These are phyloP conservation scores for Lycocerus yunnanus DNA, from an alignment of 2,888 invertebrate species.

Conservation along the genomic window DNA sequence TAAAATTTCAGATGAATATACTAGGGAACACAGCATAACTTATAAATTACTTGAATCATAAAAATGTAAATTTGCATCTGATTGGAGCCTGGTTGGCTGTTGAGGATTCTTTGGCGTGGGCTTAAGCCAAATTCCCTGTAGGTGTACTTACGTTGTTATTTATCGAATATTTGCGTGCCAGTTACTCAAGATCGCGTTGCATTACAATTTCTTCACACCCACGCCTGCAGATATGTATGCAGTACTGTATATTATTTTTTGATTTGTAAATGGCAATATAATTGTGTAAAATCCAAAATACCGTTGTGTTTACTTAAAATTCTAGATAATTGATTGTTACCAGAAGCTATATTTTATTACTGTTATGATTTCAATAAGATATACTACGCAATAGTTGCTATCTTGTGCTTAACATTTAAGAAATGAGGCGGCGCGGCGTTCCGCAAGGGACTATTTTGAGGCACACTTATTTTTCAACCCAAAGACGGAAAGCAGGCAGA, in stretches of 20 bases:
- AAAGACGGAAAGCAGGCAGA: too few relatives aligned
- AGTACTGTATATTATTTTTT: constrained; percentile 16
- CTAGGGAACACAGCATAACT: constrained; percentile 15
- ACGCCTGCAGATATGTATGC: constrained; percentile 10
- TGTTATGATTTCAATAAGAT: neutral
- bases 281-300: constrained; percentile 9
- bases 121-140: constrained; percentile 34
- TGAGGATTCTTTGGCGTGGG: constrained; percentile 33
- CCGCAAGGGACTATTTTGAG: neutral
- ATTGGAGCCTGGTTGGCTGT: constrained; percentile 26
- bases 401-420: neutral
- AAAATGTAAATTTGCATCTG: constrained; percentile 29
- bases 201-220: constrained; percentile 15
- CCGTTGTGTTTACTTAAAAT: constrained; percentile 9
- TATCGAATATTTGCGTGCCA: constrained; percentile 39
- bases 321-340: constrained; percentile 13
- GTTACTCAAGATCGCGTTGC: constrained; percentile 14
- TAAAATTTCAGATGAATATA: constrained; percentile 22
- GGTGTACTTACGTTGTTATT: constrained; percentile 36
- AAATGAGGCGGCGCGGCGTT: neutral
- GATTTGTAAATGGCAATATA: constrained; percentile 10
- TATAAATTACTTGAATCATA: constrained; percentile 29
- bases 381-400: neutral
- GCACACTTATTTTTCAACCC: neutral
- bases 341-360: constrained; percentile 6